Evolutionary conservation across 2,113 vertebrate genomes (phyloP), one percentile per base, ranked within the genome.

Genomic region (Pachyramphus minor): DNA sequence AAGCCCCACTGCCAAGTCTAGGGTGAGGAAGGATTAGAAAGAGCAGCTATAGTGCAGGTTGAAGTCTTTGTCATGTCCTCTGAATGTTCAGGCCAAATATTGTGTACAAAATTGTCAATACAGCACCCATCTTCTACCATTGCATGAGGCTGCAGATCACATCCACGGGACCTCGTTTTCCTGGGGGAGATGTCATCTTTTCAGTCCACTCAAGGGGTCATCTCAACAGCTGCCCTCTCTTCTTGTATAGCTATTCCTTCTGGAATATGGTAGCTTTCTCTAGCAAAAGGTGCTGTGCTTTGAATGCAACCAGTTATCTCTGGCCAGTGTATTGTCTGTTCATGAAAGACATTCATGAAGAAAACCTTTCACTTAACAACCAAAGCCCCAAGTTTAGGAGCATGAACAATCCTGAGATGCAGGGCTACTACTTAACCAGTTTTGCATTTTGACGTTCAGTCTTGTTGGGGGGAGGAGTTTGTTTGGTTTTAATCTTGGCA

Each of bases 401-500:
- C 28, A 52, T 2, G 2, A 66, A 6, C 22, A 24, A 52, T 67
- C 75, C 68, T 76, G 27, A 45, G 28, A 44, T 53, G 20, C 10
- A 62, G 39, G 17, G 22, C 24, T 83, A 11, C 11, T 60, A 12
- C 23, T 87, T 71, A 62, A 62, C 42, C n/a, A 30, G 12, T 62
- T 78, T 87, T 82, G 24, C 24, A 47, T 75, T 2, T 41, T 73
- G 12, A 33, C 56, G 33, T 74, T 42, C 53, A 42, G 12, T 18
- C 12, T 59, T 71, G 35, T 18, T 23, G 19, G 5, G 2, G n/a
- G n/a, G n/a, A n/a, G n/a, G n/a, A n/a, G 0, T 1, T 27, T 74
- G 52, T 81, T 56, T 53, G 5, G 30, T 67, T 92, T 87, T 49
- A 16, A 28, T 74, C 23, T 84, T 93, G 12, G n/a, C 8, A 64